Base-by-base conservation (phyloP, 2,888 invertebrate genomes). In the Digitonthophagus gazella region DNA sequence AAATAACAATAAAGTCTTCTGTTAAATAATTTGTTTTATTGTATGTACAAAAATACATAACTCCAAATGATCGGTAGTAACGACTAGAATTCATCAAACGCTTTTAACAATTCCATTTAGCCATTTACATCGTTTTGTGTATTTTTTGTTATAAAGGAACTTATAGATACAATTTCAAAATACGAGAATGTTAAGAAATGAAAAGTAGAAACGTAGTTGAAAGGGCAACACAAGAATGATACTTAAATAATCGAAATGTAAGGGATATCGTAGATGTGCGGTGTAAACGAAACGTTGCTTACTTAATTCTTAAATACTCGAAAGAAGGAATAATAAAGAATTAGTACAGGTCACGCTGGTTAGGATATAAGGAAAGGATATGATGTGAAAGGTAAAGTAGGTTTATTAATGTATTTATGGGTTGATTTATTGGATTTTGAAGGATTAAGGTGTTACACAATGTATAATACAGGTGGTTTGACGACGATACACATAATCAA, bases 41-140 rank as follows among this genome's bases (percentile, higher is more conserved):
- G 19, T 61, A 68, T 68, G 68, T 68, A 68, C 68, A 68, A 68
- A 68, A 68, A 68, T 68, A 68, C 68, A 68, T 65, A 68, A 68
- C 68, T 65, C 65, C 68, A 68, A 68, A 68, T 68, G 58, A 68
- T 68, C 58, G 65, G 65, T 68, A 61, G 61, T 68, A 68, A 68
- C 68, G 68, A 68, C 68, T 68, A 68, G 68, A 68, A 58, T 65
- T 58, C 65, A 19, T 58, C 64, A 61, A 61, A 61, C 61, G 61
- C 8, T 61, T 20, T 61, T n/a, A 61, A 61, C 61, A 61, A 61
- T 61, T 61, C 61, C 61, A 61, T 61, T 20, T 61, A 44, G 61
- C 61, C 61, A 61, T 61, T 61, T 44, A 44, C 28, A 44, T 44
- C 28, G 28, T 44, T 44, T 44, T 44, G 28, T 44, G 28, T 44